Percentiles rank a stretch among this genome's conserved stretches.
phyloP scores from a whole-genome alignment of 1,140 invertebrate genomes.

The Rhyacophila brunnea region DNA sequence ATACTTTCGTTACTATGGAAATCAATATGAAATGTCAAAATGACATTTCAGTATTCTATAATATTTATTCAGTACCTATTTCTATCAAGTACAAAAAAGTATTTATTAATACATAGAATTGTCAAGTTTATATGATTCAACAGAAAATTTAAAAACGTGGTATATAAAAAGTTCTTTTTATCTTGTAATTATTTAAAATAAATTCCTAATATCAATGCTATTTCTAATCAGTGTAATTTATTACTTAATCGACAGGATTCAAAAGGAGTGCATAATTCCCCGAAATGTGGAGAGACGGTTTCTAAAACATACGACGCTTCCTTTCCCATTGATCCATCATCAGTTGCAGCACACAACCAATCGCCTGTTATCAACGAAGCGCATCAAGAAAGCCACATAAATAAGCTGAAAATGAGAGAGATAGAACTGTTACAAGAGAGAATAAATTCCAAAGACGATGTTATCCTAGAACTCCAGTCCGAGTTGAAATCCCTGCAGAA shows the following conservation, averaged over 20 bases:
- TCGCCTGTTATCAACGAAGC: conserved; percentile 1
- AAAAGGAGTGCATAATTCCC: conserved; percentile 23
- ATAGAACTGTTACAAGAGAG: conserved; percentile 46
- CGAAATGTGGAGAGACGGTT: conserved; percentile 44
- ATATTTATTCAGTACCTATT: too few relatives aligned
- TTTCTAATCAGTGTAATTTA: neutral
- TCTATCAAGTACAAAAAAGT: too few relatives aligned
- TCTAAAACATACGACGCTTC: conserved; percentile 47
- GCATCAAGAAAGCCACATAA: neutral
- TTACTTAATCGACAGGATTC: conserved; percentile 13
- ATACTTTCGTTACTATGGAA: too few relatives aligned
- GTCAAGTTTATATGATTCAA: too few relatives aligned
- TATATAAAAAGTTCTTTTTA: too few relatives aligned
- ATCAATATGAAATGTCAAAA: too few relatives aligned
- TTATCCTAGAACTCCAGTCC: conserved; percentile 60
- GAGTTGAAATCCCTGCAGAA: conserved; percentile 60
- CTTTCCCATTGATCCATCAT: conserved; percentile 42
- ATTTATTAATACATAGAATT: too few relatives aligned
- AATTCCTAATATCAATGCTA: neutral
- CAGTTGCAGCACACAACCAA: conserved; percentile 15
- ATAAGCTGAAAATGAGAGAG: conserved; percentile 33
- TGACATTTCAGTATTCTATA: too few relatives aligned
- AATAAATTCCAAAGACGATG: conserved; percentile 48
- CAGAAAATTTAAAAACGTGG: too few relatives aligned
- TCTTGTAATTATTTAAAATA: neutral